Evolutionary conservation across 2,113 vertebrate species (phyloP), one percentile per base, ranked within the genome.

Genomic region (Irena cyanogastra): DNA sequence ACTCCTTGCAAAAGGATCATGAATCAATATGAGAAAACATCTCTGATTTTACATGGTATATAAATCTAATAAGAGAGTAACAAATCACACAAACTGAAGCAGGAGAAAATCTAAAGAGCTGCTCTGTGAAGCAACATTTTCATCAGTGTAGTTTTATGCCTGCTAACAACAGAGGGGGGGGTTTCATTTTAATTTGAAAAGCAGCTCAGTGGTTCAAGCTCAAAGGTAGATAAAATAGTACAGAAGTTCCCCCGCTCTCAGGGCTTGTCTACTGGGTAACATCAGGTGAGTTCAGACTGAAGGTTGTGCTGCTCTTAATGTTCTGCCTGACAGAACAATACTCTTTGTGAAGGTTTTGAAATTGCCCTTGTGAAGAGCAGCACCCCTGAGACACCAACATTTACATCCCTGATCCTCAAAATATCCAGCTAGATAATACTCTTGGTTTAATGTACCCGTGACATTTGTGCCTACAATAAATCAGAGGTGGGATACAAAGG

Each of bases 311-410:
- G 76, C 56, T 74, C 27, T 47, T 27, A 37, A 59, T 59, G 6
- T 57, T 93, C 45, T 83, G 28, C 57, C 77, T 57, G 49, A 28
- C 64, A 61, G 39, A 84, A 64, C 33, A 79, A 37, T 7, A 30
- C 3, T 19, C 39, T 12, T 16, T 3, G 16, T 23, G 79, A 70
- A 64, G 72, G 53, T 49, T 81, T 31, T 83, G 52, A 78, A 86
- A 64, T 8, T 9, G 39, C 52, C 11, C 54, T 70, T 74, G 20
- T 8, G 37, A 87, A 74, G 57, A 91, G 19, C 17, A 75, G 37
- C 49, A 44, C 0, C 0, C 69, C 26, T 23, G 42, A 81, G 56
- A 71, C n/a, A 60, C 11, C 47, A 2, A 41, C 7, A 3, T 15
- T 86, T 63, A 65, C 63, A 90, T 5, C 42, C 44, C 50, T 45